These are phyloP conservation scores for Steatocranus sp. DNA, from an alignment of 2,797 vertebrate species.

Conservation along the genomic window DNA sequence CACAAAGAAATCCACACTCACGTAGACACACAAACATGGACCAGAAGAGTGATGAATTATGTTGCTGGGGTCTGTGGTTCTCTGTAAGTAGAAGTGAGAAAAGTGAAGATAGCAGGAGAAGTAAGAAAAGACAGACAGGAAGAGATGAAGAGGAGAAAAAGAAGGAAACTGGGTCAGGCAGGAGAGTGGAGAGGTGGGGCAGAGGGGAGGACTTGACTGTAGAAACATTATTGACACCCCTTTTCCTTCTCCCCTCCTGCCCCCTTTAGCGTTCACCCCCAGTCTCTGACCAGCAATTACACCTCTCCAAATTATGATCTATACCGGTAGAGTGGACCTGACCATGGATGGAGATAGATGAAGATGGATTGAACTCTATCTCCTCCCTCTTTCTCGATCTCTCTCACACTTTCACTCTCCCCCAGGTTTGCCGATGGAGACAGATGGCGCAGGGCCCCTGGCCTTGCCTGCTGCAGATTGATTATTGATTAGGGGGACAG, in stretches of 20 bases:
- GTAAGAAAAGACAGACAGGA: conserved; percentile 30
- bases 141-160: conserved; percentile 38
- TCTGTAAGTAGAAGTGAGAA: conserved; percentile 56
- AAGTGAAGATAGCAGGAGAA: conserved; percentile 46
- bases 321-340: conserved; percentile 70
- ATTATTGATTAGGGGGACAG: conserved; percentile 84
- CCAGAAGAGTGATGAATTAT: conserved; percentile 39
- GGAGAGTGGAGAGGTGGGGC: conserved; percentile 40
- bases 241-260: not conserved
- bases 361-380: conserved; percentile 66
- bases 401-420: not conserved
- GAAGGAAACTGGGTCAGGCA: conserved; percentile 67
- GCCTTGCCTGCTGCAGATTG: conserved; percentile 78
- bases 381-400: conserved; percentile 35
- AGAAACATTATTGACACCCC: conserved; percentile 73
- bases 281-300: conserved; percentile 79
- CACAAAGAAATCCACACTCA: not conserved
- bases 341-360: conserved; percentile 70
- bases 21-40: not conserved
- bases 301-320: conserved; percentile 83
- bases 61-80: conserved; percentile 52
- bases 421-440: conserved; percentile 64
- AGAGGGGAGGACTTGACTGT: conserved; percentile 52
- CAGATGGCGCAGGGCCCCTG: conserved; percentile 68
- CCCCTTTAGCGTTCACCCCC: conserved; percentile 9